Base-by-base conservation (phyloP, 1,140 invertebrate genomes). In the Drosophila elegans region DNA sequence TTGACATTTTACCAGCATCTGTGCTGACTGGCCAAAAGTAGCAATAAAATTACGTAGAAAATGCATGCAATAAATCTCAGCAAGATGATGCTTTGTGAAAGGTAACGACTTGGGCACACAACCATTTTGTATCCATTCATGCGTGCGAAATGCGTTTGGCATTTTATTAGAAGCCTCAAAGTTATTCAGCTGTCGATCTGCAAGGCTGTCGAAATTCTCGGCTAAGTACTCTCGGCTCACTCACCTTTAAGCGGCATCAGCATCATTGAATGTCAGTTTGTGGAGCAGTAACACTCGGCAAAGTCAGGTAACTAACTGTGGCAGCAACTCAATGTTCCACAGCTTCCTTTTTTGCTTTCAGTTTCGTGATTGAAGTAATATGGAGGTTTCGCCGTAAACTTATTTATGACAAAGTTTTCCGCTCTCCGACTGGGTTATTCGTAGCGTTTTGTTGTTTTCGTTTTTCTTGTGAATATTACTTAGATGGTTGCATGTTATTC, bases 161-260 rank as follows among this genome's bases (percentile, higher is more conserved):
- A 78, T 79, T 82, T 82, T 56, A 52, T 60, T 42, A 75, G 63
- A 80, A 72, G 52, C 27, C 12, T 49, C 41, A 44, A 34, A 42
- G 34, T 41, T 10, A 46, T 38, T 46, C 16, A 75, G 61, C 61
- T 48, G 73, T 60, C 21, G 55, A 63, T 38, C 45, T 59, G 11
- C 29, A 12, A 32, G 66, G 54, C 56, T 69, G 59, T 38, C 48
- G 41, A 61, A 45, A 74, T 60, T 82, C 63, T 63, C 59, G 57
- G 38, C 53, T 38, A 12, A 34, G 13, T 46, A 38, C 16, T 67
- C 36, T 48, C 41, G 21, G 80, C 73, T 86, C 75, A 86, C 82
- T 86, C 80, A 86, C 82, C 82, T 88, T 82, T 76, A 64, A 88
- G 76, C 83, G 82, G 82, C 82, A 86, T 52, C 83, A 71, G 60